Conservation (phyloP, 92 coral and sea anemone species). For the Plumapathes pennacea region DNA sequence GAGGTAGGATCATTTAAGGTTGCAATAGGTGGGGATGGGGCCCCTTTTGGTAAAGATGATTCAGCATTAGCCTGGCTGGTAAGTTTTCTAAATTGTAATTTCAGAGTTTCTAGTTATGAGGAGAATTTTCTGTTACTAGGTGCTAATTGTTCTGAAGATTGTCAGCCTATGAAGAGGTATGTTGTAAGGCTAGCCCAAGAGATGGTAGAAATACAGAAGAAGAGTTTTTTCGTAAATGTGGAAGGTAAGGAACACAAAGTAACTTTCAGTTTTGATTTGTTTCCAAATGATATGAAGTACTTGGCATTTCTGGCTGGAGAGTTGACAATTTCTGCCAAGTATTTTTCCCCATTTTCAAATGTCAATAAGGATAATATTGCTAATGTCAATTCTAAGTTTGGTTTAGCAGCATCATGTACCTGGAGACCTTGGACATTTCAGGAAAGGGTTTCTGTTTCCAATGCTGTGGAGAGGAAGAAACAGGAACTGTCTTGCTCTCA, state of each 20-base stretch:
- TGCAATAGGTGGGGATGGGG: conserved; percentile 34
- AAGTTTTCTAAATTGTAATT: conserved; percentile 19
- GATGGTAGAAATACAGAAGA: conserved; percentile 24
- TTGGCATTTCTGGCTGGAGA: conserved; percentile 48
- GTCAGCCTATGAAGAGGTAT: conserved; percentile 25
- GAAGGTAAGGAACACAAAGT: conserved; percentile 27
- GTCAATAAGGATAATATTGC: conserved; percentile 31
- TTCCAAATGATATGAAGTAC: conserved; percentile 51
- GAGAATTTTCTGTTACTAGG: conserved; percentile 21
- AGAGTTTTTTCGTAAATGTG: conserved; percentile 33
- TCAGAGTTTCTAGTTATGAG: conserved; percentile 16
- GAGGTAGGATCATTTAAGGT: conserved; percentile 9
- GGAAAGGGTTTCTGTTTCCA: conserved; percentile 30
- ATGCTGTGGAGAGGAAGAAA: conserved; percentile 16
- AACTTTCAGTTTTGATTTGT: conserved; percentile 42
- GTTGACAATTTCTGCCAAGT: conserved; percentile 42
- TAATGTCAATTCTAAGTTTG: conserved; percentile 31
- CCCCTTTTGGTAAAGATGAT: conserved; percentile 42
- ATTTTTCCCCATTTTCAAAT: conserved; percentile 53
- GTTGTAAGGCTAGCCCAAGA: conserved; percentile 33
- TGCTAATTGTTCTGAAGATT: conserved; percentile 42
- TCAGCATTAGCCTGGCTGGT: conserved; percentile 38
- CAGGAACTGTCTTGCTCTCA: conserved; percentile 12
- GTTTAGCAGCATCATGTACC: conserved; percentile 20
- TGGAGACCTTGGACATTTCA: conserved; percentile 44